A percentile compares a stretch with the other conserved stretches of the same genome.
Conservation (phyloP, 1,140 invertebrate species). For the Neoseiulus cucumeris region DNA sequence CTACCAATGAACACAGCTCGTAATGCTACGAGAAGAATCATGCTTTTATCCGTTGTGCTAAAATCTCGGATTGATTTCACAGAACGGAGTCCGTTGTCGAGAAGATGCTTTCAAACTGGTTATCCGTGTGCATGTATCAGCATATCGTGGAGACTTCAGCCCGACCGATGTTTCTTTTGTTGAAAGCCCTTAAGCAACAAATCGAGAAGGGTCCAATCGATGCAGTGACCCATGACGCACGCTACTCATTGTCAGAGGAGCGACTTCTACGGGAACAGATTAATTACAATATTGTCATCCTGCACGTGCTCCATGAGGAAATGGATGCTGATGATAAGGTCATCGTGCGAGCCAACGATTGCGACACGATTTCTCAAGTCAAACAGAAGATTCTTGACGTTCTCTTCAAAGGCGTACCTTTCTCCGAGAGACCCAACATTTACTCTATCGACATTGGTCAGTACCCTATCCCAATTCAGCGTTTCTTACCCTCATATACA, state of each 20-base stretch:
- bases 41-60: too few species aligned
- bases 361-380: slow-evolving; percentile 92
- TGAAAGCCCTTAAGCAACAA: slow-evolving; percentile 95
- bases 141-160: slow-evolving; percentile 83
- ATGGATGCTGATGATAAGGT: slow-evolving; percentile 77
- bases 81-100: slow-evolving; percentile 90
- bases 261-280: slow-evolving; percentile 33
- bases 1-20: neutral
- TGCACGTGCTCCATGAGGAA: slow-evolving; percentile 79
- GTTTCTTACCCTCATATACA: too few species aligned
- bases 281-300: slow-evolving; percentile 36
- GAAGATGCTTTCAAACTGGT: slow-evolving; percentile 96
- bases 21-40: too few species aligned
- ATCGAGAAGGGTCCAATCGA: slow-evolving; percentile 95
- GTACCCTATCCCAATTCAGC: neutral
- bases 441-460: slow-evolving; percentile 63
- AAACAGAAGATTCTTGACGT: slow-evolving; percentile 92
- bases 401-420: slow-evolving; percentile 86
- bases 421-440: slow-evolving; percentile 64
- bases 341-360: slow-evolving; percentile 83
- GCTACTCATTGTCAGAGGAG: slow-evolving; percentile 35
- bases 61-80: too few species aligned
- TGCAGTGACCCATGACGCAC: slow-evolving; percentile 34
- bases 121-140: slow-evolving; percentile 89
- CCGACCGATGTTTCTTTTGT: slow-evolving; percentile 79